Evolutionary conservation across 2,888 invertebrate species (phyloP), one percentile per base, ranked within the genome.

Genomic region (Nineta flava): DNA sequence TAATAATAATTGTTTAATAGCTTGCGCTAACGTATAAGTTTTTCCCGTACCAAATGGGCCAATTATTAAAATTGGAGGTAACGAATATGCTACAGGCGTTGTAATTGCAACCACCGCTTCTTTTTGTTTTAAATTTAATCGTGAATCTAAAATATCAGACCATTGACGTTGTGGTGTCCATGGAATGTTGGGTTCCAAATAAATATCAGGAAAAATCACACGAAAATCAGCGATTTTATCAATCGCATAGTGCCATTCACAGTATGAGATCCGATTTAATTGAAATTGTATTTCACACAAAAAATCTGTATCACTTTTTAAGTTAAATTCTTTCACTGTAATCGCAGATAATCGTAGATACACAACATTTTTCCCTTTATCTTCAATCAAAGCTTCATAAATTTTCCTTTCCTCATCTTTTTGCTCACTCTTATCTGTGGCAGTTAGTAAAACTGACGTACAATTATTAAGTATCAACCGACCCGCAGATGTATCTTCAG

Each of bases 41-140:
- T 90, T 90, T 1, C 88, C 88, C 0, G 88, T 88, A n/a, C 88
- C 88, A 65, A 84, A 88, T 0, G 88, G 87, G 1, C 85, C 81
- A 47, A 85, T 80, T 7, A 86, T 71, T 45, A 86, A 65, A 52
- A 86, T 78, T 0, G 85, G 85, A 0, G 85, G 84, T 47, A 84
- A 61, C 49, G 73, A 71, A 15, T 76, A 68, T 49, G 70, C 70
- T 15, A 73, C 62, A 0, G 82, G 75, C 9, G 83, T 77, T 13
- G 85, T 82, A 53, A 88, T 87, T 6, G 83, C 81, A 48, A 80
- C 74, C 2, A 88, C 76, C 0, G 87, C 87, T 61, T 85, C 84
- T 57, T 78, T 78, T 62, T 90, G 88, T 58, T 84, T 83, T 10
- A 78, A 73, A 67, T 88, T 88, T 41, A 88, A 63, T 53, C 76